Base-by-base conservation (phyloP, 35 echinoderm and acorn worm genomes). In the Acanthaster planci region DNA sequence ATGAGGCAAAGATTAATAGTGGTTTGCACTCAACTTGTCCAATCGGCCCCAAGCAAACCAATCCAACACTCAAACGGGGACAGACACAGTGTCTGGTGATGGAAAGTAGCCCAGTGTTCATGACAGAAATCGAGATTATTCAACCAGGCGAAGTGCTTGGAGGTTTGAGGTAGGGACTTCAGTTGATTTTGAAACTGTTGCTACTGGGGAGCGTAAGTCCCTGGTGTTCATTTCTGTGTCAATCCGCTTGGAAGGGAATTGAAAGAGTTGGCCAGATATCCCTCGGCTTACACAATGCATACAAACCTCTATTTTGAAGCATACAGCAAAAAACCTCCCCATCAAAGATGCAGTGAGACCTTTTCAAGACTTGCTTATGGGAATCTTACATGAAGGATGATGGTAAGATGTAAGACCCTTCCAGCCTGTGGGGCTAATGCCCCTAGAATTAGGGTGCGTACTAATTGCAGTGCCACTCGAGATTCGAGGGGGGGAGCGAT, bases 1-100 rank as follows among this genome's bases (percentile, higher is more conserved):
- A 31, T 72, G 30, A 31, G 34, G 23, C 8, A 72, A 26, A 72
- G 64, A 72, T 72, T 72, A 72, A 72, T 72, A 34, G 64, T 29
- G 64, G 64, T 72, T 72, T 72, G 23, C 64, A 72, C 64, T 72
- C 64, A 72, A 72, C 26, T 72, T 72, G 64, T 72, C 34, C 64
- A 72, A 31, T 72, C 64, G 23, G 64, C 64, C 64, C 64, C 64
- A 26, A 72, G 64, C 64, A 72, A 72, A 72, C 64, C 42, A 14
- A 26, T 72, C 26, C 14, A 72, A 47, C 4, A 47, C n/a, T n/a
- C 21, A 72, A 72, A 72, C 22, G 34, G 10, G 21, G 64, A 72
- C 7, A 72, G 64, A 26, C 4, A 47, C 12, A 4, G 42, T 6
- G 42, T 72, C 34, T 72, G 2, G 64, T 34, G 23, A 72, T 34